Evolutionary conservation across 2,113 vertebrate genomes (phyloP).

Genomic region (Etia nguti): DNA sequence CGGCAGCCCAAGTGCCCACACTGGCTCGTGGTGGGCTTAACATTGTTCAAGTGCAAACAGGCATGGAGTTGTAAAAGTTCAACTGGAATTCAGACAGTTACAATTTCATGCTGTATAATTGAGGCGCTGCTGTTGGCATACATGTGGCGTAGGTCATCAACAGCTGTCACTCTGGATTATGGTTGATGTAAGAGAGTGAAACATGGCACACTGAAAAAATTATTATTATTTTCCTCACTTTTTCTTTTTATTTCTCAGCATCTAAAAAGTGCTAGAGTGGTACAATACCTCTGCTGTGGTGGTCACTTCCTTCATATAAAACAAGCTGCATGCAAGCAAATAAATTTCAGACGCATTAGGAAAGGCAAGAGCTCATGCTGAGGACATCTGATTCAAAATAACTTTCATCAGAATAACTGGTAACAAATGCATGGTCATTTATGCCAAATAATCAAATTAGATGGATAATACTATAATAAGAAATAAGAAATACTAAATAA

Average conservation of each 20-base stretch:
- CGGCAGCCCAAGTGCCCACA: slow-evolving; percentile 29
- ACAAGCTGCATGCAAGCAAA: neutral
- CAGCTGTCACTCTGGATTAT: slow-evolving; percentile 45
- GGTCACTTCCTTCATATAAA: neutral
- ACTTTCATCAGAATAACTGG: neutral
- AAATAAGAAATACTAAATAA: neutral
- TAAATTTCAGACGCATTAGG: neutral
- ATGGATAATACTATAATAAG: neutral
- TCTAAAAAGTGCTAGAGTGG: neutral
- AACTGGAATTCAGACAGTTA: slow-evolving; percentile 41
- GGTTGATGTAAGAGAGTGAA: slow-evolving; percentile 33
- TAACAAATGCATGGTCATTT: neutral
- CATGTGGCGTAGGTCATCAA: slow-evolving; percentile 32
- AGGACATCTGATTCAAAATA: neutral
- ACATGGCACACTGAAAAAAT: neutral
- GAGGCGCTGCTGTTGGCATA: slow-evolving; percentile 19
- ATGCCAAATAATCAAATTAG: neutral
- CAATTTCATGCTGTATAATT: slow-evolving; percentile 42
- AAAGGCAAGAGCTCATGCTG: neutral
- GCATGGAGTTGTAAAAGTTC: slow-evolving; percentile 43
- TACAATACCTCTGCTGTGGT: neutral
- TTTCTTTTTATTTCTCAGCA: neutral
- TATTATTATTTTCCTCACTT: neutral
- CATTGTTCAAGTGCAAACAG: slow-evolving; percentile 38
- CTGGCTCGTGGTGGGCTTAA: slow-evolving; percentile 4